A percentile compares a stretch with the other conserved stretches of the same genome.
Conservation (phyloP, 2,888 invertebrate genomes). For the Homarus gammarus region DNA sequence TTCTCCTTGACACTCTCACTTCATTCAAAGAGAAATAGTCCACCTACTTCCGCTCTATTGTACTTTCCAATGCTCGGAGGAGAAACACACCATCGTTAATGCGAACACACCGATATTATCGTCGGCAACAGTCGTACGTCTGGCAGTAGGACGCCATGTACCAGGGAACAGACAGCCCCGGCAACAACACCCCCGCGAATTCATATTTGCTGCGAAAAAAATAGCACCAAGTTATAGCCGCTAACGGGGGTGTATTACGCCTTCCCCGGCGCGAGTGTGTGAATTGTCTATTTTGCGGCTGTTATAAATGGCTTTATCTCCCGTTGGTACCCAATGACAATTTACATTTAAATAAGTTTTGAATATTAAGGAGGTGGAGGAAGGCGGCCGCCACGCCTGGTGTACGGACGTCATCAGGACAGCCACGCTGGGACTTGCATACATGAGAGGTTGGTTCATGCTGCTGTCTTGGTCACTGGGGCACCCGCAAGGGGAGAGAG, state of each 20-base stretch:
- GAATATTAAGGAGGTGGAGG: constrained; percentile 64
- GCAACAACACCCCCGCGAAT: background rate
- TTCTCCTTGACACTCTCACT: background rate
- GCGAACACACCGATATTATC: background rate
- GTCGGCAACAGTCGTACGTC: background rate
- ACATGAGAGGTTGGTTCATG: too few species aligned
- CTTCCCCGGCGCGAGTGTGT: constrained; percentile 22
- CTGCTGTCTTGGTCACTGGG: too few species aligned
- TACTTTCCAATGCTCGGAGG: background rate
- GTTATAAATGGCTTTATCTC: constrained; percentile 69
- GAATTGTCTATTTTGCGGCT: constrained; percentile 68
- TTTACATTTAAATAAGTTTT: constrained; percentile 73
- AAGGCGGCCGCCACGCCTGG: background rate
- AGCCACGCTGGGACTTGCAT: too few species aligned
- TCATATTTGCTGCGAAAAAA: background rate
- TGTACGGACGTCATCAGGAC: background rate
- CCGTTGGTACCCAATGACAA: constrained; percentile 64
- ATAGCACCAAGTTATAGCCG: background rate
- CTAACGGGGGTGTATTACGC: constrained; percentile 25
- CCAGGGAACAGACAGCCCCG: too few species aligned
- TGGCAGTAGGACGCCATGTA: background rate
- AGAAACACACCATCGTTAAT: background rate
- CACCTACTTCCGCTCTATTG: background rate
- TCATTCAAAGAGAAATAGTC: background rate
- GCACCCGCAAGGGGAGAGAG: too few species aligned